These are phyloP conservation scores for Hyppa rectilinea DNA, from an alignment of 2,888 invertebrate species.

Conservation along the genomic window DNA sequence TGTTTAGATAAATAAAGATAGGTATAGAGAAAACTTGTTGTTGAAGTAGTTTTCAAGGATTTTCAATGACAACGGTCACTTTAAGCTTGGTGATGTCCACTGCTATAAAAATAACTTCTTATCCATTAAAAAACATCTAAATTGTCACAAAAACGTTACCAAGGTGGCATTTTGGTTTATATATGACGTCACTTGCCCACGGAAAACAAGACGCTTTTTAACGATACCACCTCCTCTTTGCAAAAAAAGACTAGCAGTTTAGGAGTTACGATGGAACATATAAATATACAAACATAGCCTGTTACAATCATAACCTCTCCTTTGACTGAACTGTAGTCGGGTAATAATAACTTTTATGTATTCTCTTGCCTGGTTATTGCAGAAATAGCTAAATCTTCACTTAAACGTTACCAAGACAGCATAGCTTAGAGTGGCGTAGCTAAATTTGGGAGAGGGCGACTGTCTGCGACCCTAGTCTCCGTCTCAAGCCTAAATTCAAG, in stretches of 20 bases:
- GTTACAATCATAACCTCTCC: neutral
- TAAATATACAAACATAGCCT: neutral
- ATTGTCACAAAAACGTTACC: too few species aligned
- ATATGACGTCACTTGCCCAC: neutral
- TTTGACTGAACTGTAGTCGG: neutral
- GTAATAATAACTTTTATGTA: neutral
- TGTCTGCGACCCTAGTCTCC: conserved; percentile 41
- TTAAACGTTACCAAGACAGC: conserved; percentile 24
- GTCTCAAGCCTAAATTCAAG: conserved; percentile 29
- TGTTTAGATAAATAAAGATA: too few species aligned
- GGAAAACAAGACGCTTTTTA: neutral
- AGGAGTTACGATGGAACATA: neutral
- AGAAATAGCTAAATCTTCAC: conserved; percentile 8
- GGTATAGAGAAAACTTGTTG: neutral
- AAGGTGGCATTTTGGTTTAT: too few species aligned
- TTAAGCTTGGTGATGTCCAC: too few species aligned
- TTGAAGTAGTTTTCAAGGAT: neutral
- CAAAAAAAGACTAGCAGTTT: neutral
- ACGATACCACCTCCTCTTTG: neutral
- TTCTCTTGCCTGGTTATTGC: neutral
- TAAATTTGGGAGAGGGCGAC: conserved; percentile 34
- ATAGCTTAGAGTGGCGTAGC: conserved; percentile 24
- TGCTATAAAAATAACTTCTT: neutral
- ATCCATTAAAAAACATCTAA: too few species aligned
- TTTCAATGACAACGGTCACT: neutral